Evolutionary conservation across 1,140 invertebrate genomes (phyloP), one percentile per base, ranked within the genome.

Genomic region (Zaprionus nigranus): DNA sequence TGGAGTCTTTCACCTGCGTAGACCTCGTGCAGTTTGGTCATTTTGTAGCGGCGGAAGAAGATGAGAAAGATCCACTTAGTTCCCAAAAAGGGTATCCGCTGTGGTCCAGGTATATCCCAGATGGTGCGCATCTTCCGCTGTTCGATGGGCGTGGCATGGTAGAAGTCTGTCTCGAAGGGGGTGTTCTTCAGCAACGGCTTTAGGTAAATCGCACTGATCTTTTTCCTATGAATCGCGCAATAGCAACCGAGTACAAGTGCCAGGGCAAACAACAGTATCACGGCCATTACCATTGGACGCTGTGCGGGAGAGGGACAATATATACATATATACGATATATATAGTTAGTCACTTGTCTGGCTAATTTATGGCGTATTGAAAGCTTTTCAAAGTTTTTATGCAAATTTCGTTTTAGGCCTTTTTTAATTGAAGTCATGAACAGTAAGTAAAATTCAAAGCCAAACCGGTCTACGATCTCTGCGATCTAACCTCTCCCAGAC

Each of bases 21-120:
- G 64, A 96, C 96, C 77, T 97, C 95, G 91, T 97, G 97, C 28
- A 97, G 93, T 84, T 96, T 96, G 61, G 95, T 95, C 92, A 97
- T 94, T 75, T 94, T 94, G 83, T 97, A 97, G 46, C 94, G 93
- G 11, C 96, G 95, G 87, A 96, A 94, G 90, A 96, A 92, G 0
- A 92, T 49, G 1, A 97, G 17, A 96, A 92, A 92, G 69, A 92
- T 95, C 97, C 97, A 98, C 54, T 95, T 94, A 5, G 97, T 97
- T 2, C 97, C 97, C n/a, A 98, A 79, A 22, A 97, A 92, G 0
- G 97, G 97, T 20, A 97, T 83, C 0, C 95, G 87, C 22, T 94
- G 90, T 0, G 97, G 97, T n/a, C 97, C 97, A 0, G 97, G 97
- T 15, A 98, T 94, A 12, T 93, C 83, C 86, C 83, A 92, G 17